Evolutionary conservation across 92 coral and sea anemone species (phyloP), one percentile per base, ranked within the genome.

Genomic region (Chrysogorgia sp.): DNA sequence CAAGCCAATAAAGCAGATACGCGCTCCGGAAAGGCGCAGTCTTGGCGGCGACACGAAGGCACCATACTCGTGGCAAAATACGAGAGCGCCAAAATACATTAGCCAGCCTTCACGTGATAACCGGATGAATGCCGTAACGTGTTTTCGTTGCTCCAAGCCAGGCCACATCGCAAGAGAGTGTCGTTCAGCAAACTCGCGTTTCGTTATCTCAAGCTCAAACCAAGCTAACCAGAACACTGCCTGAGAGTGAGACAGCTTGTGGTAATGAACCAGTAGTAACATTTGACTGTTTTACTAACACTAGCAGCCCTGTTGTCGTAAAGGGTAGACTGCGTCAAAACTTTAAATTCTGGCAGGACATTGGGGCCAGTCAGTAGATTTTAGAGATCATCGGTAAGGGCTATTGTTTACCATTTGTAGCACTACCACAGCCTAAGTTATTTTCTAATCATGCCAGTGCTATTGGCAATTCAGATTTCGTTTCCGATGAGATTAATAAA

Each of bases 401-500:
- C 53, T 76, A 83, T 67, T 76, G 83, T 77, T 76, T 76, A 67
- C 83, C 87, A 53, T 83, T 83, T 77, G 61, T 68, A 25, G 76
- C 63, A 22, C 63, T 55, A 43, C 87, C 87, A n/a, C 12, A 20
- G 29, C 31, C 2, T 47, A 68, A 47, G 61, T 50, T 37, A 52
- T 83, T 77, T 77, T 43, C 37, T 10, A 83, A 83, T 77, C 83
- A 83, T 23, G 48, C 34, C 34, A 76, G 83, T 66, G 67, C 76
- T 66, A 26, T 17, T 40, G 30, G 70, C 47, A 84, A 77, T 77
- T 31, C 37, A 29, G 72, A 84, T 59, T 84, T 77, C 58, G 84
- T 84, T 76, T 50, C 83, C 28, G 34, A 56, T n/a, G 79, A 76
- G 56, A 67, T 84, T 12, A 41, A 63, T 17, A 84, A 77, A 50